A percentile compares a stretch with the other conserved stretches of the same genome.
phyloP scores from a whole-genome alignment of 2,113 vertebrate species.

The Megatriorchis doriae region DNA sequence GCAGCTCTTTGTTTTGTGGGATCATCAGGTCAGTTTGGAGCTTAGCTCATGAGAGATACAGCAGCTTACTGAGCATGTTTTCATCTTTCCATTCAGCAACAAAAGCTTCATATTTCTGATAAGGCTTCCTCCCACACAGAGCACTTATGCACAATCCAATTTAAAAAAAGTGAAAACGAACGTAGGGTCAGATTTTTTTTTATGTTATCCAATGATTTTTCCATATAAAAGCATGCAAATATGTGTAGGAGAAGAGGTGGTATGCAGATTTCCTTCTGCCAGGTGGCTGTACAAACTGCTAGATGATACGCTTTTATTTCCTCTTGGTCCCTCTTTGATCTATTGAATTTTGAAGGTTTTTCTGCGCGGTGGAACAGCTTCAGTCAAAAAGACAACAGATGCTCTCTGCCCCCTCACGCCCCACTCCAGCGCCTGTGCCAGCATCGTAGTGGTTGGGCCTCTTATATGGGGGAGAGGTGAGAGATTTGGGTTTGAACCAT shows the following conservation, averaged over 20 bases:
- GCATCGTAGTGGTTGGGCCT: rapidly evolving
- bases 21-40: background rate
- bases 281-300: background rate
- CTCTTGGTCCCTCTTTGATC: background rate
- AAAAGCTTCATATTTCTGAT: background rate
- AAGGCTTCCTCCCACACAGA: background rate
- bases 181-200: background rate
- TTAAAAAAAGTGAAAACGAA: background rate
- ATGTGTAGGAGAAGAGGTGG: background rate
- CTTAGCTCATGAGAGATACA: background rate
- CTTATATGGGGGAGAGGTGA: background rate
- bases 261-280: background rate
- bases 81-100: background rate
- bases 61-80: background rate
- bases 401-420: background rate
- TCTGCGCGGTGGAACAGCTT: background rate
- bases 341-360: background rate
- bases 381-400: background rate
- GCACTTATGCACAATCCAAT: background rate
- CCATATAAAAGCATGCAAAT: background rate
- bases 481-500: background rate
- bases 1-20: background rate
- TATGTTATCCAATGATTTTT: background rate
- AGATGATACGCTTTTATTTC: background rate
- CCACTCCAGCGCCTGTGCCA: background rate